Conservation (phyloP, 2,113 vertebrate genomes). For the Progne subis region DNA sequence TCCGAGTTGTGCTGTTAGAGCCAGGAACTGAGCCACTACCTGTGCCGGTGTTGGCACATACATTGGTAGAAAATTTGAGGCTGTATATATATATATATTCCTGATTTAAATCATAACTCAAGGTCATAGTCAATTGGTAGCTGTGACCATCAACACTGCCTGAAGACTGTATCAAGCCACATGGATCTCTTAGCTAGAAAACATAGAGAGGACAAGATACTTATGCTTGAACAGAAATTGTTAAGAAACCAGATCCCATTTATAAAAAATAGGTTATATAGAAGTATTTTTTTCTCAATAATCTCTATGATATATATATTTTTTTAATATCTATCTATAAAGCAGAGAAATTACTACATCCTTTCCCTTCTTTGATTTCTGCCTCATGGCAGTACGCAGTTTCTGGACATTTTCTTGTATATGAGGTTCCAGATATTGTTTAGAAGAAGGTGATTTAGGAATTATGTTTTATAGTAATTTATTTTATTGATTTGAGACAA, state of each 20-base stretch:
- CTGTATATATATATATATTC: neutral
- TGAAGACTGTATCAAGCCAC: neutral
- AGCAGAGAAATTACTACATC: neutral
- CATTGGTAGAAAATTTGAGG: neutral
- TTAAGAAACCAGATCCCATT: neutral
- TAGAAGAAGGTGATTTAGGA: neutral
- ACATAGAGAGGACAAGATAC: neutral
- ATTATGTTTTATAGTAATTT: neutral
- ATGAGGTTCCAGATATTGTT: neutral
- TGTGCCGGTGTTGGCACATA: fast-evolving
- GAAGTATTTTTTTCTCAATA: neutral
- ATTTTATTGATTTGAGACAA: neutral
- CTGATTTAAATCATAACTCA: neutral
- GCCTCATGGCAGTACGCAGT: fast-evolving
- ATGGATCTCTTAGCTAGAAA: neutral
- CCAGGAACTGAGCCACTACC: neutral
- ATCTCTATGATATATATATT: neutral
- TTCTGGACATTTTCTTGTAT: neutral
- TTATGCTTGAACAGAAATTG: neutral
- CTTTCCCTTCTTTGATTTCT: neutral
- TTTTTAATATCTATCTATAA: neutral
- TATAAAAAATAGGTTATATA: neutral
- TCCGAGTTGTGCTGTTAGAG: neutral
- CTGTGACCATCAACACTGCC: neutral
- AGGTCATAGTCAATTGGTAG: neutral